Percentiles rank a stretch among this genome's conserved stretches.
Conservation (phyloP, 2,888 invertebrate genomes). For the Tryphoninae sp. region DNA sequence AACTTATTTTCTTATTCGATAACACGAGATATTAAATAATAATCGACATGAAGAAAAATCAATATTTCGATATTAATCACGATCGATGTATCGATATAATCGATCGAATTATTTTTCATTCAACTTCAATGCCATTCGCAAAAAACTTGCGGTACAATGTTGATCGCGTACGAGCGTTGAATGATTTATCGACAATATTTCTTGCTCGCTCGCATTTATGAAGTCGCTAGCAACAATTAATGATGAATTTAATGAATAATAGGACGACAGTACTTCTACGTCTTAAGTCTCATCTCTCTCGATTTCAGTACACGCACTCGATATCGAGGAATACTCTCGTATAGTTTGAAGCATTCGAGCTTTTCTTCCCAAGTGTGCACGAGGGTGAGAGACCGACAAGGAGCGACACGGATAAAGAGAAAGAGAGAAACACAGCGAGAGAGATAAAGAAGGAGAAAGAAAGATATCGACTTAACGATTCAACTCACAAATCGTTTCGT, state of each 20-base stretch:
- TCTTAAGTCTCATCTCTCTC: slow-evolving; percentile 12
- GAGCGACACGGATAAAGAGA: slow-evolving; percentile 18
- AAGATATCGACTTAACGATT: slow-evolving; percentile 54
- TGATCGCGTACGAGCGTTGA: not conserved
- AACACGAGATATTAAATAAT: too few species aligned
- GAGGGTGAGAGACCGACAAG: slow-evolving; percentile 14
- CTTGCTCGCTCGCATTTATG: slow-evolving; percentile 31
- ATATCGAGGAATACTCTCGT: slow-evolving; percentile 22
- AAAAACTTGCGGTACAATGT: too few species aligned
- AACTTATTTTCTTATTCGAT: too few species aligned
- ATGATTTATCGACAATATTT: slow-evolving; percentile 43
- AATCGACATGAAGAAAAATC: too few species aligned
- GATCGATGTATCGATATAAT: not conserved
- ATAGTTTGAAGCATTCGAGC: slow-evolving; percentile 23
- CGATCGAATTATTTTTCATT: not conserved
- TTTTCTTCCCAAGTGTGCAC: slow-evolving; percentile 34
- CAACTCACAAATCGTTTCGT: slow-evolving; percentile 61
- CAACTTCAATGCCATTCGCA: too few species aligned
- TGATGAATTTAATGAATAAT: slow-evolving; percentile 45
- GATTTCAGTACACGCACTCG: slow-evolving; percentile 23
- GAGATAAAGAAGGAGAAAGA: slow-evolving; percentile 40
- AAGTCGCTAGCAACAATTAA: slow-evolving; percentile 47
- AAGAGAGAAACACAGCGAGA: slow-evolving; percentile 33
- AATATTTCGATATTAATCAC: too few species aligned
- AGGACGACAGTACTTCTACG: slow-evolving; percentile 9